These are phyloP conservation scores for Hypothenemus hampei DNA, from an alignment of 1,140 invertebrate species.

Conservation along the genomic window DNA sequence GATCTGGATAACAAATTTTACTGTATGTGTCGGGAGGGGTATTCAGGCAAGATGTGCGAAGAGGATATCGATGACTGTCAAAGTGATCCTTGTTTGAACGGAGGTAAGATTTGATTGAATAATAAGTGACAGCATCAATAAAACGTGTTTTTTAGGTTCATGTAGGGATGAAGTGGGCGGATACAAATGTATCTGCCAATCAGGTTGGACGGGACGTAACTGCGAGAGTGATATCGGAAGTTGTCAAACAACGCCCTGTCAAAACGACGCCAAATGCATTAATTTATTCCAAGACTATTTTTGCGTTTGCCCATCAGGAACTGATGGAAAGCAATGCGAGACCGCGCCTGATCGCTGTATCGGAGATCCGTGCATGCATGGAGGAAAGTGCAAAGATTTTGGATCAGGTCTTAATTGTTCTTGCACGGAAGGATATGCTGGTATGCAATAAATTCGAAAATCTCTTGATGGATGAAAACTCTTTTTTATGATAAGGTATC, in stretches of 20 bases:
- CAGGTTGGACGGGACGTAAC: slow-evolving; percentile 83
- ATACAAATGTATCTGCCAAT: slow-evolving; percentile 77
- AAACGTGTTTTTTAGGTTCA: slow-evolving; percentile 47
- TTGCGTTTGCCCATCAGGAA: slow-evolving; percentile 73
- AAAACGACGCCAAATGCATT: slow-evolving; percentile 89
- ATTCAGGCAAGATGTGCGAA: slow-evolving; percentile 59
- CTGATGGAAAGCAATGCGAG: slow-evolving; percentile 91
- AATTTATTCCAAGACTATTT: slow-evolving; percentile 94
- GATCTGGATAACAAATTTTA: slow-evolving; percentile 85
- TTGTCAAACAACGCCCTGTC: slow-evolving; percentile 80
- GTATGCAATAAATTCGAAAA: too few species aligned
- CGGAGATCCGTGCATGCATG: slow-evolving; percentile 93
- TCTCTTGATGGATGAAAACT: too few species aligned
- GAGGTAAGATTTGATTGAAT: slow-evolving; percentile 47
- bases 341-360: slow-evolving; percentile 93
- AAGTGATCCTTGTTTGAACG: slow-evolving; percentile 82
- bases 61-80: slow-evolving; percentile 83
- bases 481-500: too few species aligned
- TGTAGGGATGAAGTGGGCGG: slow-evolving; percentile 82
- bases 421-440: slow-evolving; percentile 74
- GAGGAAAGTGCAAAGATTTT: slow-evolving; percentile 89
- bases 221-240: slow-evolving; percentile 86
- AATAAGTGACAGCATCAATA: background rate
- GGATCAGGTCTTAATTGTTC: slow-evolving; percentile 92
- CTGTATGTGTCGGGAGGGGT: slow-evolving; percentile 89